Conservation (phyloP, 2,797 vertebrate genomes). For the Psittacula echo region DNA sequence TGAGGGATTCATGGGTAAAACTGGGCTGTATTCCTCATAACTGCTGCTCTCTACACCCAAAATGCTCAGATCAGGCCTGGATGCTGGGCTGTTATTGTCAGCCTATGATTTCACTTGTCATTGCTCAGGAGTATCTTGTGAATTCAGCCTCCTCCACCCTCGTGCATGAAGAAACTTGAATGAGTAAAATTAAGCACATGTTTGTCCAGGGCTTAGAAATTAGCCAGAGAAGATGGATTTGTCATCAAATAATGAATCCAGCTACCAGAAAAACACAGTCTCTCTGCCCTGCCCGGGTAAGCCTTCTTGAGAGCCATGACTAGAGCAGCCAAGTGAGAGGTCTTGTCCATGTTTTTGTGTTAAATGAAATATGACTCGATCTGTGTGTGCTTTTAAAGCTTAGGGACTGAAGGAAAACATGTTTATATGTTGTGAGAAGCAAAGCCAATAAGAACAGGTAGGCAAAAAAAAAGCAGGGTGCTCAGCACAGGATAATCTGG, state of each 20-base stretch:
- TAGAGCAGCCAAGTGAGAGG: not conserved
- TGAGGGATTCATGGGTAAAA: not conserved
- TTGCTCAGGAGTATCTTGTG: not conserved
- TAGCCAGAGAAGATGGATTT: not conserved
- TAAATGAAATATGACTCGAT: not conserved
- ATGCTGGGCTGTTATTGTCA: not conserved
- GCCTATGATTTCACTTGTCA: fast-evolving
- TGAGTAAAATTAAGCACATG: not conserved
- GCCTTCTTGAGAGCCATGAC: not conserved
- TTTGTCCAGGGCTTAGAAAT: not conserved
- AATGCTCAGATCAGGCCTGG: not conserved
- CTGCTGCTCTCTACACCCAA: fast-evolving
- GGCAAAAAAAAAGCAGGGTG: not conserved
- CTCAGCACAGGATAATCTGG: not conserved
- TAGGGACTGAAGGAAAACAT: not conserved
- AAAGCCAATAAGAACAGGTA: not conserved
- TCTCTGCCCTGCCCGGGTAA: not conserved
- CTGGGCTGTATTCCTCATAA: not conserved
- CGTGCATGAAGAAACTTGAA: not conserved
- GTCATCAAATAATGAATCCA: not conserved
- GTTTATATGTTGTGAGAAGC: not conserved
- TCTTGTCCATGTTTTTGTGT: not conserved
- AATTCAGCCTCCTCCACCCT: not conserved
- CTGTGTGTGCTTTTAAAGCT: not conserved
- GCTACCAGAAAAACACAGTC: not conserved